phyloP scores from a whole-genome alignment of 2,888 invertebrate genomes.

The Dione vanillae region DNA sequence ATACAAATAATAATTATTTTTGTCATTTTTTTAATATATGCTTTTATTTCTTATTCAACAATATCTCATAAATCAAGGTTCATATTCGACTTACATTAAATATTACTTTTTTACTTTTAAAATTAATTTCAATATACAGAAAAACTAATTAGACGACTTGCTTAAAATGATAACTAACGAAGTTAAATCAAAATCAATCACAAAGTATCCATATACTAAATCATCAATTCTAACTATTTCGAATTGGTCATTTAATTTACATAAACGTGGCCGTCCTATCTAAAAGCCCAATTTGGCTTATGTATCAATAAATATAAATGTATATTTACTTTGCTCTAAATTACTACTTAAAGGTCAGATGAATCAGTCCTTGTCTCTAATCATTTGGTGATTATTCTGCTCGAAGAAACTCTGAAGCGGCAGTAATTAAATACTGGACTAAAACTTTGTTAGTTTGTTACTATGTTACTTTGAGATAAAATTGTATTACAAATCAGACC shows the following conservation, averaged over 20 bases:
- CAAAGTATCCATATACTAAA: neutral
- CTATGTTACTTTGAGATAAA: neutral
- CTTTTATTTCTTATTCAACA: no score
- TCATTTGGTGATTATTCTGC: constrained; percentile 27
- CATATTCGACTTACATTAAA: no score
- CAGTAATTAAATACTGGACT: constrained; percentile 20
- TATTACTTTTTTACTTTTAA: no score
- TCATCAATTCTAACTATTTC: neutral
- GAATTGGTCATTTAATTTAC: constrained; percentile 14
- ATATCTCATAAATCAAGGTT: no score
- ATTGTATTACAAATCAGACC: neutral
- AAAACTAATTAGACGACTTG: neutral
- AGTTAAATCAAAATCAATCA: neutral
- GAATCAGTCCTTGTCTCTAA: constrained; percentile 20
- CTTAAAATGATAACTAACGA: constrained; percentile 3
- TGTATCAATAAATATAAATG: neutral
- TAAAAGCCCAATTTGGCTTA: neutral
- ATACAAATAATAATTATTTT: no score
- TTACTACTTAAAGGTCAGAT: constrained; percentile 40
- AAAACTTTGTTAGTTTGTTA: constrained; percentile 19
- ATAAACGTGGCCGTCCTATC: constrained; percentile 9
- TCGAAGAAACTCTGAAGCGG: constrained; percentile 12
- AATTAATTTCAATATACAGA: no score
- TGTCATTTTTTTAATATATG: no score
- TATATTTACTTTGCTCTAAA: constrained; percentile 38